Conservation (phyloP, 1,140 invertebrate species). For the Diorhabda elongata region DNA sequence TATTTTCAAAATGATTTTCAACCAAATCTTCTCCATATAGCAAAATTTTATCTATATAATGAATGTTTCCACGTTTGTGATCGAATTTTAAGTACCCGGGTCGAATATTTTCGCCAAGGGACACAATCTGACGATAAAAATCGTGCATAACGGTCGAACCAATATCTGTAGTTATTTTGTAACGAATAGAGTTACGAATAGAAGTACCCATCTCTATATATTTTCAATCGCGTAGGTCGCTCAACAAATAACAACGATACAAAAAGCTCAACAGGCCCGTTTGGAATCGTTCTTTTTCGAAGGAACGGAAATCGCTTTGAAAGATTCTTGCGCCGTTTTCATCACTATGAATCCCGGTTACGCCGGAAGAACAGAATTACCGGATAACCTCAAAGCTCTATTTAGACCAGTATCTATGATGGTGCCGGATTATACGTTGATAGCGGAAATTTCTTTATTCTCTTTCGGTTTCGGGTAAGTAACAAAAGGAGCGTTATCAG, state of each 20-base stretch:
- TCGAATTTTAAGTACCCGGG: no score
- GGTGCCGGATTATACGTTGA: constrained; percentile 69
- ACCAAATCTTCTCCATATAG: no score
- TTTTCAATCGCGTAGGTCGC: constrained; percentile 44
- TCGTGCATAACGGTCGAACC: no score
- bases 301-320: constrained; percentile 53
- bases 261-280: constrained; percentile 52
- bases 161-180: no score
- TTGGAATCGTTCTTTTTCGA: constrained; percentile 59
- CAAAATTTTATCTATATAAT: no score
- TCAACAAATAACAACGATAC: constrained; percentile 62
- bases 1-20: no score
- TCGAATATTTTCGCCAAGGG: no score
- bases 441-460: constrained; percentile 69
- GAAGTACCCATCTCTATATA: no score
- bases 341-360: constrained; percentile 77
- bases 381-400: constrained; percentile 69
- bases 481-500: no score
- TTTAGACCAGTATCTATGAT: constrained; percentile 75
- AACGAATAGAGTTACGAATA: no score
- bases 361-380: constrained; percentile 67
- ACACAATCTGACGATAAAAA: no score
- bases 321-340: constrained; percentile 64
- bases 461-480: constrained; percentile 59
- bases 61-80: no score